Evolutionary conservation across 1,140 invertebrate genomes (phyloP).

Genomic region (Pollicipes pollicipes): DNA sequence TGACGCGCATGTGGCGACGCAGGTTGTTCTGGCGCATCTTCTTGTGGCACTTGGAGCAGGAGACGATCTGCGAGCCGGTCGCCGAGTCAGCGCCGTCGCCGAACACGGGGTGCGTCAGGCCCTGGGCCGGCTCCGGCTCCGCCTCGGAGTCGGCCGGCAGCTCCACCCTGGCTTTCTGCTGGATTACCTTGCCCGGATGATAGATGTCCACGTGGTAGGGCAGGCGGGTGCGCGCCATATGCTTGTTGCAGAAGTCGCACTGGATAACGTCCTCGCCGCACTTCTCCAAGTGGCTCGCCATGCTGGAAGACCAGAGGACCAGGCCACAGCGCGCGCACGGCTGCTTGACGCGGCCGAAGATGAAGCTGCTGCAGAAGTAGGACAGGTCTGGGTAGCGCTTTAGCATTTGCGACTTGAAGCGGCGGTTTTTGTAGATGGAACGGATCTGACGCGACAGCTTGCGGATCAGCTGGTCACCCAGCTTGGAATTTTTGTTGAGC

Average conservation of each 20-base stretch:
- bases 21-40: conserved; percentile 5
- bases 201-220: conserved; percentile 3
- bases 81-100: background rate
- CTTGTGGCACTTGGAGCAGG: background rate
- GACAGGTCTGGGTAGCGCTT: background rate
- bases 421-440: conserved; percentile 1
- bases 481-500: background rate
- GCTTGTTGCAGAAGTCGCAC: conserved; percentile 4
- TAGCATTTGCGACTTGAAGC: conserved; percentile 5
- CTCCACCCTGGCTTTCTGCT: background rate
- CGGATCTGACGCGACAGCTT: background rate
- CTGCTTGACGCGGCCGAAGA: conserved; percentile 4
- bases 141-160: background rate
- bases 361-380: conserved; percentile 6
- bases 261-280: conserved; percentile 2
- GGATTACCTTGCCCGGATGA: conserved; percentile 5
- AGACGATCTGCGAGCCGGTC: background rate
- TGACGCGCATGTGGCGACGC: conserved; percentile 1
- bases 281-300: background rate
- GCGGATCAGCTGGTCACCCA: background rate
- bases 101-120: background rate
- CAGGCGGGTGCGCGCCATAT: conserved; percentile 5
- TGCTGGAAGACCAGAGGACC: conserved; percentile 1
- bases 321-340: background rate
- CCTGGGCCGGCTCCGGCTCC: background rate